phyloP scores from a whole-genome alignment of 2,888 invertebrate genomes.

The Sycophila texana region DNA sequence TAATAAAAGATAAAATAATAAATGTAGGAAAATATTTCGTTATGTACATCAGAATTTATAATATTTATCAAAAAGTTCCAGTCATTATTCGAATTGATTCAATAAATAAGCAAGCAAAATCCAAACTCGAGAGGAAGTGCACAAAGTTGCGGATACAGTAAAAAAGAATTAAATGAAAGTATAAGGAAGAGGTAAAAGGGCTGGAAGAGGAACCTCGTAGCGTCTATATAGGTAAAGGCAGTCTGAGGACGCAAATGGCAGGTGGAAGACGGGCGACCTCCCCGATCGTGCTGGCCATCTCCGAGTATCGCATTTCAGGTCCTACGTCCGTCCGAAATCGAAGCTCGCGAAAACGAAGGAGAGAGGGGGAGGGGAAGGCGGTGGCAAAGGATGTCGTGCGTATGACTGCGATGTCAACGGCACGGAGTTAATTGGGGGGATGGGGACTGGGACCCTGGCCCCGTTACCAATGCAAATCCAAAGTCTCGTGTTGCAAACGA shows the following conservation, averaged over 20 bases:
- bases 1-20: too few relatives aligned
- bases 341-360: conserved; percentile 8
- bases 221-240: conserved; percentile 29
- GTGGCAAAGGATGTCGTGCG: neutral
- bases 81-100: too few relatives aligned
- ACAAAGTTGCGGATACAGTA: neutral
- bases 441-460: neutral
- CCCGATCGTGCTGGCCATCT: conserved; percentile 65
- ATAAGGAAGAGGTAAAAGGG: neutral
- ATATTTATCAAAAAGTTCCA: too few relatives aligned
- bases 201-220: conserved; percentile 32
- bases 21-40: too few relatives aligned
- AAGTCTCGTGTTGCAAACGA: conserved; percentile 53
- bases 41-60: too few relatives aligned
- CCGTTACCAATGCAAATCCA: conserved; percentile 53
- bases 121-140: conserved; percentile 6
- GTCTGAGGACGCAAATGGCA: conserved; percentile 63
- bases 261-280: conserved; percentile 72
- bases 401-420: conserved; percentile 34
- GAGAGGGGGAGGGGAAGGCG: neutral
- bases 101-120: neutral
- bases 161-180: conserved; percentile 10
- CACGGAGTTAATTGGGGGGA: conserved; percentile 53
- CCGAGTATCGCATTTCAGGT: conserved; percentile 68
- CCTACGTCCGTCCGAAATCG: conserved; percentile 46